Conservation (phyloP, 2,888 invertebrate genomes). For the Eupeodes luniger region DNA sequence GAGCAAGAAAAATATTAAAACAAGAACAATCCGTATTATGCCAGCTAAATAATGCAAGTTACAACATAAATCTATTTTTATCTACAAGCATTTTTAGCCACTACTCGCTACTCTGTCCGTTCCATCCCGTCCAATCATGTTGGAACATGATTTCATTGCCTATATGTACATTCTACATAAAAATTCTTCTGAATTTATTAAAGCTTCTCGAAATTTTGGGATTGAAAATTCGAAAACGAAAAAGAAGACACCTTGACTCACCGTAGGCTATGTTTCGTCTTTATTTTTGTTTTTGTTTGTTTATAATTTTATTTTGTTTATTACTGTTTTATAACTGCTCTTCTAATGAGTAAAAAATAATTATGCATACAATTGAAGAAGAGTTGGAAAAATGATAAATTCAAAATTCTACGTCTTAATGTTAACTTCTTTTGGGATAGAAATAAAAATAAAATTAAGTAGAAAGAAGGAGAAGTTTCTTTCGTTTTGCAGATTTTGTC, state of each 20-base stretch:
- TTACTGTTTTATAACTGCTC: constrained; percentile 11
- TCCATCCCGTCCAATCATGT: neutral
- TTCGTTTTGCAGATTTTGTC: constrained; percentile 7
- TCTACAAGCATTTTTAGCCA: neutral
- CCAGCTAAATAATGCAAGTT: neutral
- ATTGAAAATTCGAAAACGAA: neutral
- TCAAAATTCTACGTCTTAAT: constrained; percentile 25
- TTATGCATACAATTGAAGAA: constrained; percentile 11
- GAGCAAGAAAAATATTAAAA: neutral
- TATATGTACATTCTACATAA: neutral
- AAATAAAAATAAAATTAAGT: constrained; percentile 15
- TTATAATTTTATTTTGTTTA: constrained; percentile 23
- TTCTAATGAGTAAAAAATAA: constrained; percentile 20
- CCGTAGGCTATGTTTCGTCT: constrained; percentile 25
- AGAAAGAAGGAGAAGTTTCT: neutral
- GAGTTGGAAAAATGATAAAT: constrained; percentile 20
- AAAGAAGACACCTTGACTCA: constrained; percentile 24
- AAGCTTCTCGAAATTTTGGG: constrained; percentile 1
- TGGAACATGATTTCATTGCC: constrained; percentile 21
- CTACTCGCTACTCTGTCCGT: too few species aligned
- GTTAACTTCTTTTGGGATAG: constrained; percentile 42
- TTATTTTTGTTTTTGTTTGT: constrained; percentile 27
- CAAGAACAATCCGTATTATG: neutral
- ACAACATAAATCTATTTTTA: constrained; percentile 19
- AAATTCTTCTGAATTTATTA: neutral